Evolutionary conservation across 2,113 vertebrate genomes (phyloP).

Genomic region (Benitochromis conjunctus): DNA sequence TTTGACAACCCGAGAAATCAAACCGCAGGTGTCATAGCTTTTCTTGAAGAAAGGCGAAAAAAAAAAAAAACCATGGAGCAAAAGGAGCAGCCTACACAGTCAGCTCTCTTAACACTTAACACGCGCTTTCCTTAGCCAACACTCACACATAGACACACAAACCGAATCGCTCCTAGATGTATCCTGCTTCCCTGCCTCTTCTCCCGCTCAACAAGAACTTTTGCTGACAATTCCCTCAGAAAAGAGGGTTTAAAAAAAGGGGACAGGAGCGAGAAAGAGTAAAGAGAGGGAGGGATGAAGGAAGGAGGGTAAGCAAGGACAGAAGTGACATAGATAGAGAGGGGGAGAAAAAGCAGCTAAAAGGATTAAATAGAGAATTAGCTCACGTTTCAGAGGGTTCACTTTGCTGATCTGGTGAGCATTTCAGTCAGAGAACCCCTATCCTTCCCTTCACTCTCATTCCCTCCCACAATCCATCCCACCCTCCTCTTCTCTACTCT

Average conservation of each 20-base stretch:
- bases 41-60: constrained; percentile 33
- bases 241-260: constrained; percentile 6
- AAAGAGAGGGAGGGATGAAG: neutral
- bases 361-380: constrained; percentile 76
- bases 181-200: constrained; percentile 13
- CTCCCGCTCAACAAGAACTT: constrained; percentile 51
- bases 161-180: constrained; percentile 14
- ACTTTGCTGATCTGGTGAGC: constrained; percentile 71
- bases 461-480: constrained; percentile 22
- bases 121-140: constrained; percentile 37
- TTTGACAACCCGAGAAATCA: constrained; percentile 71
- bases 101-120: constrained; percentile 51
- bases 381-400: constrained; percentile 71
- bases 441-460: constrained; percentile 25
- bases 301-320: constrained; percentile 32
- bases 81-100: constrained; percentile 62
- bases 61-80: constrained; percentile 6
- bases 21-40: constrained; percentile 64
- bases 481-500: constrained; percentile 40
- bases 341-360: constrained; percentile 54
- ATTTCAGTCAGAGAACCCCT: constrained; percentile 62
- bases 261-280: neutral
- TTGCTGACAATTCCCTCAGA: constrained; percentile 56
- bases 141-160: constrained; percentile 11
- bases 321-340: constrained; percentile 37